phyloP scores from a whole-genome alignment of 2,888 invertebrate species.

The Noctuana brunneofusca region DNA sequence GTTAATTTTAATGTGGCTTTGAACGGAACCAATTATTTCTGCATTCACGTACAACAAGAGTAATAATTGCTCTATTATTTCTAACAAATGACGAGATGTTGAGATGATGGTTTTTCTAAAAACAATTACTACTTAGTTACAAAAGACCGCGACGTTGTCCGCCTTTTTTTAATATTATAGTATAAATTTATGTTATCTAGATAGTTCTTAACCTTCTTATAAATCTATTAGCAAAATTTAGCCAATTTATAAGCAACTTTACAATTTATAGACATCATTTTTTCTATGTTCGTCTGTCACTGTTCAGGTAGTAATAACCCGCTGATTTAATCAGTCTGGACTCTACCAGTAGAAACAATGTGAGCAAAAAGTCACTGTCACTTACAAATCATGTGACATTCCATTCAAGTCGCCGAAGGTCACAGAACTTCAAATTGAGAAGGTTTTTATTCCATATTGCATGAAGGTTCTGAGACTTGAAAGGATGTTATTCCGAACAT shows the following conservation, averaged over 20 bases:
- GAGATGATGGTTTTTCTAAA: not conserved
- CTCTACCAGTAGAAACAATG: not conserved
- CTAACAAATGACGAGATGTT: constrained; percentile 9
- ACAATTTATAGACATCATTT: too few species aligned
- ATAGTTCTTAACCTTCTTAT: too few species aligned
- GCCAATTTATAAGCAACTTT: too few species aligned
- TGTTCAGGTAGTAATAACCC: not conserved
- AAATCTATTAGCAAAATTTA: too few species aligned
- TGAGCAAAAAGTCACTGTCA: constrained; percentile 25
- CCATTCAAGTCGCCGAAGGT: constrained; percentile 24
- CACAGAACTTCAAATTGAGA: constrained; percentile 12
- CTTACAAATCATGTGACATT: constrained; percentile 26
- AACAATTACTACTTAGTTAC: not conserved
- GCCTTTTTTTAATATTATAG: too few species aligned
- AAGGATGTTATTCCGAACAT: not conserved
- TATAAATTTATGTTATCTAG: too few species aligned
- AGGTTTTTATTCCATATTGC: constrained; percentile 1
- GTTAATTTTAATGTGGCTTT: constrained; percentile 24
- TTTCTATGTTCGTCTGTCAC: not conserved
- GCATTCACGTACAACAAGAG: not conserved
- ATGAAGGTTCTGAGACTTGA: not conserved
- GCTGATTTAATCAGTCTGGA: constrained; percentile 1
- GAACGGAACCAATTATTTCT: constrained; percentile 24
- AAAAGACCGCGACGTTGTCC: not conserved
- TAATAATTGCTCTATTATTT: constrained; percentile 16